Evolutionary conservation across 2,888 invertebrate species (phyloP).

Genomic region (Podotricha telesiphe): DNA sequence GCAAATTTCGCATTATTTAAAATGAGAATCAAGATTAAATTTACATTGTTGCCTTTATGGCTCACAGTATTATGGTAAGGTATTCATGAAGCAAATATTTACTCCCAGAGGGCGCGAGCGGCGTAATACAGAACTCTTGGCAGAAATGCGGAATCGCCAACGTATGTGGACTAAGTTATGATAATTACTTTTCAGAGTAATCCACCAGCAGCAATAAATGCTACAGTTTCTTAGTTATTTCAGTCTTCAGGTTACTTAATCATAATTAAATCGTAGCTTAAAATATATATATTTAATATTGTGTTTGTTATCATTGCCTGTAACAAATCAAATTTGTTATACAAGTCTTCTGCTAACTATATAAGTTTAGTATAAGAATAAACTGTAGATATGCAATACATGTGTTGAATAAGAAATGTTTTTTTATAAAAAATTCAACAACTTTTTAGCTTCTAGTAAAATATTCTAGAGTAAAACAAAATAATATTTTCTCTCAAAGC

Average conservation of each 20-base stretch:
- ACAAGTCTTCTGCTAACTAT: too few species aligned
- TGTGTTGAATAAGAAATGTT: not conserved
- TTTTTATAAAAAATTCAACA: not conserved
- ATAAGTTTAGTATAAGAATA: too few species aligned
- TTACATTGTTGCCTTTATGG: slow-evolving; percentile 75
- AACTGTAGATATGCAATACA: too few species aligned
- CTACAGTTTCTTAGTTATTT: slow-evolving; percentile 29
- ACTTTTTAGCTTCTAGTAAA: not conserved
- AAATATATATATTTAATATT: not conserved
- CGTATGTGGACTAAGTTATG: slow-evolving; percentile 68
- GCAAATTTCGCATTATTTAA: slow-evolving; percentile 60
- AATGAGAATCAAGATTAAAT: slow-evolving; percentile 74
- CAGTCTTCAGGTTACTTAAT: not conserved
- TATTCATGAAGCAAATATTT: slow-evolving; percentile 79
- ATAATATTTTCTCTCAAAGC: not conserved
- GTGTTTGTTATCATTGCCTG: too few species aligned
- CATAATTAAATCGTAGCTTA: not conserved
- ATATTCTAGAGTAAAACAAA: not conserved
- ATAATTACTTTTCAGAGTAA: slow-evolving; percentile 73
- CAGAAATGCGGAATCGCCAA: slow-evolving; percentile 61
- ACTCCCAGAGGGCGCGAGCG: slow-evolving; percentile 63
- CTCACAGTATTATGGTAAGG: slow-evolving; percentile 71
- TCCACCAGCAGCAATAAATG: slow-evolving; percentile 54
- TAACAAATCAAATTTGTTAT: too few species aligned
- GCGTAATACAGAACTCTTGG: slow-evolving; percentile 53